phyloP scores from a whole-genome alignment of 2,113 vertebrate genomes.

The Oreochromis spilurus region DNA sequence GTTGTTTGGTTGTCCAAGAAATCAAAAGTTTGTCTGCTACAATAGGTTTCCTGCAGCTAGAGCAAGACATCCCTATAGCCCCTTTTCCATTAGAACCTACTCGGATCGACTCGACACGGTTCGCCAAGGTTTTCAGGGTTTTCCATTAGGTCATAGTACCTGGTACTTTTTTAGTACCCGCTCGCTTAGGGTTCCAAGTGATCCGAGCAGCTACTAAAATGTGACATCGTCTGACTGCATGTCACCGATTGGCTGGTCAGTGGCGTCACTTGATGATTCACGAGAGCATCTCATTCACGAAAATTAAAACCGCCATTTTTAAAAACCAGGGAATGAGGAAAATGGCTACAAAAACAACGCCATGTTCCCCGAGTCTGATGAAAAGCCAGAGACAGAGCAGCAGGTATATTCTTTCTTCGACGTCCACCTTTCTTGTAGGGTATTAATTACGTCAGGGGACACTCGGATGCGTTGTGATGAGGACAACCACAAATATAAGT shows the following conservation, averaged over 20 bases:
- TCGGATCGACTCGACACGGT: not conserved
- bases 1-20: not conserved
- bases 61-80: not conserved
- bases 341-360: not conserved
- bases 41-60: not conserved
- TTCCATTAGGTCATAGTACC: not conserved
- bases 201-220: not conserved
- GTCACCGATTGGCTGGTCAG: not conserved
- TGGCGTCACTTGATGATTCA: not conserved
- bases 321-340: not conserved
- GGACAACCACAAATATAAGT: not conserved
- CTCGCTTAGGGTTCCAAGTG: not conserved
- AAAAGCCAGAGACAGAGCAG: not conserved
- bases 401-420: not conserved
- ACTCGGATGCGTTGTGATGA: not conserved
- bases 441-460: not conserved
- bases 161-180: not conserved
- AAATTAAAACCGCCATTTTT: not conserved
- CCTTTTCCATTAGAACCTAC: not conserved
- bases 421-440: not conserved
- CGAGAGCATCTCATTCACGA: fast-evolving
- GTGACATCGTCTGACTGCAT: not conserved
- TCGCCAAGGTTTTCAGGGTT: not conserved
- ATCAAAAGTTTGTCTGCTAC: not conserved
- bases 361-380: not conserved